Evolutionary conservation across 2,113 vertebrate species (phyloP).

Genomic region (Halcyon senegalensis): DNA sequence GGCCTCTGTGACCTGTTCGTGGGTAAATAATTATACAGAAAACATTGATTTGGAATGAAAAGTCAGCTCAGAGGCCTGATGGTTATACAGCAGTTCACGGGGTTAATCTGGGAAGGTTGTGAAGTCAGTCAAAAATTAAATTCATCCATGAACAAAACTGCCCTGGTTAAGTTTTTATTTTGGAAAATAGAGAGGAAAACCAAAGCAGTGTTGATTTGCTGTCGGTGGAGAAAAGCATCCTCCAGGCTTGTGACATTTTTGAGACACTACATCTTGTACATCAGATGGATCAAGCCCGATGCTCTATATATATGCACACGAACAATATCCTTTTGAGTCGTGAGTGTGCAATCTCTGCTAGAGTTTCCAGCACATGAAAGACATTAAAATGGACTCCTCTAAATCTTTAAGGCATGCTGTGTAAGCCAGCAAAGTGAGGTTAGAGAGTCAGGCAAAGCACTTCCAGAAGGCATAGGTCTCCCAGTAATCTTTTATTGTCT

Average conservation of each 20-base stretch:
- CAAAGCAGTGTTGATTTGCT: background rate
- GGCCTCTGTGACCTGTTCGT: slow-evolving; percentile 11
- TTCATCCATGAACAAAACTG: background rate
- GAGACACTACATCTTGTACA: background rate
- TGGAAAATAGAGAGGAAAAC: background rate
- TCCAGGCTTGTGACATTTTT: background rate
- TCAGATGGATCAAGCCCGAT: background rate
- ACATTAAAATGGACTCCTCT: background rate
- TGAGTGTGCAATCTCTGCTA: background rate
- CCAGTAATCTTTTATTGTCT: background rate
- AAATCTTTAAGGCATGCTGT: background rate
- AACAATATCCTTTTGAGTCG: background rate
- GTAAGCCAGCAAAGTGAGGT: background rate
- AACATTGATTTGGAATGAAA: slow-evolving; percentile 43
- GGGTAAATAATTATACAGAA: slow-evolving; percentile 49
- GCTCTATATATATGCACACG: background rate
- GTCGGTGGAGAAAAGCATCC: background rate
- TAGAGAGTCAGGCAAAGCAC: background rate
- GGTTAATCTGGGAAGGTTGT: background rate
- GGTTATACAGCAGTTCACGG: background rate
- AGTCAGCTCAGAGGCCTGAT: background rate
- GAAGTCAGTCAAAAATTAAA: slow-evolving; percentile 20
- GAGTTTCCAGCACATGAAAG: background rate
- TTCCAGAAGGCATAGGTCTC: background rate
- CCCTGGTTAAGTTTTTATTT: background rate